Evolutionary conservation across 1,140 invertebrate genomes (phyloP).

Genomic region (Drosophila takahashii): DNA sequence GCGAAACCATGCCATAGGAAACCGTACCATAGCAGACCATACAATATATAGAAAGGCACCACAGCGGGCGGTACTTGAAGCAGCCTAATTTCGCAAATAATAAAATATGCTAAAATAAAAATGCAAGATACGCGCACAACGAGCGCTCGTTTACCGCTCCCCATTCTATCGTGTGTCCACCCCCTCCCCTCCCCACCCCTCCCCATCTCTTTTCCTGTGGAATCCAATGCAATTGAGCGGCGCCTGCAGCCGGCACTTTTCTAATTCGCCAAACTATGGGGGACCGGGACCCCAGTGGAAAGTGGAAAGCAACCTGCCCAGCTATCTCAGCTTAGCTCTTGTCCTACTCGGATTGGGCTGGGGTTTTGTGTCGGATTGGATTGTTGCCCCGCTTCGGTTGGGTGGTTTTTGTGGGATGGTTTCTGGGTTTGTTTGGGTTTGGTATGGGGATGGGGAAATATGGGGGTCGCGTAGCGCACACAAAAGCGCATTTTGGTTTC

Average conservation of each 20-base stretch:
- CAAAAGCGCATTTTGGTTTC: constrained; percentile 57
- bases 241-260: constrained; percentile 77
- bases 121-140: constrained; percentile 36
- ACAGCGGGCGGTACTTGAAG: constrained; percentile 51
- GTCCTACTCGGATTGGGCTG: constrained; percentile 29
- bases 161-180: neutral
- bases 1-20: neutral
- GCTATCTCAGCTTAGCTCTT: constrained; percentile 13
- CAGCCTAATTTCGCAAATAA: constrained; percentile 78
- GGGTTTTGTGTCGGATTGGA: constrained; percentile 26
- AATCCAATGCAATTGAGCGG: constrained; percentile 63
- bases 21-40: too few species aligned
- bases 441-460: neutral
- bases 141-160: constrained; percentile 17
- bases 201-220: neutral
- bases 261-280: constrained; percentile 68
- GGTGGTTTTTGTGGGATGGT: constrained; percentile 11
- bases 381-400: constrained; percentile 10
- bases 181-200: neutral
- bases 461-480: constrained; percentile 27
- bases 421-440: constrained; percentile 7
- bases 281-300: neutral
- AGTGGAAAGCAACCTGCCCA: constrained; percentile 16
- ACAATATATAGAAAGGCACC: constrained; percentile 9
- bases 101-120: constrained; percentile 74